Evolutionary conservation across 2,888 invertebrate species (phyloP).

Genomic region (Iselma pallidipennis): DNA sequence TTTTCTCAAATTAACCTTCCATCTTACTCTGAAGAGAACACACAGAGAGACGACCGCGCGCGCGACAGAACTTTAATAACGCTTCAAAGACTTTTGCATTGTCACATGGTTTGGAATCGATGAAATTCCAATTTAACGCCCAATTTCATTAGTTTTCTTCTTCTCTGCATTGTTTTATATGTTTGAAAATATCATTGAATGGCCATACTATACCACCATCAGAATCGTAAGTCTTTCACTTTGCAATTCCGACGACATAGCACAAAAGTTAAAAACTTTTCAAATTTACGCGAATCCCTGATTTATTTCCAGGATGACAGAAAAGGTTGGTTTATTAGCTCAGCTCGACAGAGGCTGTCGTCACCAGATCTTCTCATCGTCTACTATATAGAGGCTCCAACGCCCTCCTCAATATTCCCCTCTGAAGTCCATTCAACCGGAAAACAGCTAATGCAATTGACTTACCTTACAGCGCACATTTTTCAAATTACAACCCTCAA

Average conservation of each 20-base stretch:
- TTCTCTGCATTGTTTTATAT: conserved; percentile 22
- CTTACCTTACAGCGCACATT: conserved; percentile 13
- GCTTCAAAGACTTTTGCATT: not conserved
- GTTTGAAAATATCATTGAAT: conserved; percentile 11
- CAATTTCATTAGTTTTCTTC: conserved; percentile 39
- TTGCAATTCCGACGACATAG: conserved; percentile 5
- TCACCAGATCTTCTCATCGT: conserved; percentile 28
- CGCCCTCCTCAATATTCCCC: conserved; percentile 25
- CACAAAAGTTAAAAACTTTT: conserved; percentile 24
- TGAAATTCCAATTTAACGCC: conserved; percentile 49
- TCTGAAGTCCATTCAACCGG: conserved; percentile 20
- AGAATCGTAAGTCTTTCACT: not conserved
- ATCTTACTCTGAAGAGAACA: not conserved
- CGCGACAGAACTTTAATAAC: conserved; percentile 1
- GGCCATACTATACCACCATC: not conserved
- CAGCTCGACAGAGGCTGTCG: conserved; percentile 26
- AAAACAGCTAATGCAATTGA: conserved; percentile 28
- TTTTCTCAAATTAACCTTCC: not conserved
- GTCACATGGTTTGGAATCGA: conserved; percentile 34
- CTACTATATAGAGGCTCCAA: conserved; percentile 23
- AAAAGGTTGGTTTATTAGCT: conserved; percentile 26
- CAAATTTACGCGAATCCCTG: conserved; percentile 26
- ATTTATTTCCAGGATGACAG: conserved; percentile 25
- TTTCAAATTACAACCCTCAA: conserved; percentile 4
- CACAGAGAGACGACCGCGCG: not conserved